Evolutionary conservation across 2,797 vertebrate genomes (phyloP), one percentile per base, ranked within the genome.

Genomic region (Todus mexicanus): DNA sequence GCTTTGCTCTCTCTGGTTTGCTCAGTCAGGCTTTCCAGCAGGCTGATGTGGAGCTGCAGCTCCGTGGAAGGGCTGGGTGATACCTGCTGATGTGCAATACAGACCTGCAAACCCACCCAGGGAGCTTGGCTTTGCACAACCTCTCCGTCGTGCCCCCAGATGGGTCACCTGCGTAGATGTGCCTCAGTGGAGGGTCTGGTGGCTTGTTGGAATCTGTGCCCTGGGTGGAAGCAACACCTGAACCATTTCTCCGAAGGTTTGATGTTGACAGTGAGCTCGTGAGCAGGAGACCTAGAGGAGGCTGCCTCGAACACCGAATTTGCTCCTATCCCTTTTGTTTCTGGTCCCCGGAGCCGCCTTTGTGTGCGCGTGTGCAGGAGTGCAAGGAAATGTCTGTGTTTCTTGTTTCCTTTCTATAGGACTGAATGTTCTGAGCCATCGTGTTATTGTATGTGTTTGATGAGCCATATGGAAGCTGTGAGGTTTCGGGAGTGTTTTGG

Each of bases 391-490:
- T 9, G 79, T 63, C 82, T 93, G 84, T 35, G 73, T 86, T 91
- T 94, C 92, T 91, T 56, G 64, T 82, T 94, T 88, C 95, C 71
- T 71, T 82, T 72, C 92, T 94, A 93, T 95, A 95, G 95, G 91
- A 96, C 93, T 61, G 93, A 93, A 91, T 73, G 93, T 95, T 96
- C 95, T 43, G 60, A 94, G 69, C 0, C 4, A 35, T 92, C 64
- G 10, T 94, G 85, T 95, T 96, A 93, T 94, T 95, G 95, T 93
- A 90, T 93, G 92, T 88, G 95, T 95, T 94, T 95, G 95, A 94
- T 93, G 93, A 95, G 93, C 96, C 93, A 94, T 96, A 96, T 95
- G 94, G 96, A 96, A 93, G 91, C 94, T 94, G 93, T 18, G 94
- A 89, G 91, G 89, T 85, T 95, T 96, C 50, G 23, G 81, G 85